Evolutionary conservation across 2,113 vertebrate species (phyloP), one percentile per base, ranked within the genome.

Genomic region (Muscicapa adusta): DNA sequence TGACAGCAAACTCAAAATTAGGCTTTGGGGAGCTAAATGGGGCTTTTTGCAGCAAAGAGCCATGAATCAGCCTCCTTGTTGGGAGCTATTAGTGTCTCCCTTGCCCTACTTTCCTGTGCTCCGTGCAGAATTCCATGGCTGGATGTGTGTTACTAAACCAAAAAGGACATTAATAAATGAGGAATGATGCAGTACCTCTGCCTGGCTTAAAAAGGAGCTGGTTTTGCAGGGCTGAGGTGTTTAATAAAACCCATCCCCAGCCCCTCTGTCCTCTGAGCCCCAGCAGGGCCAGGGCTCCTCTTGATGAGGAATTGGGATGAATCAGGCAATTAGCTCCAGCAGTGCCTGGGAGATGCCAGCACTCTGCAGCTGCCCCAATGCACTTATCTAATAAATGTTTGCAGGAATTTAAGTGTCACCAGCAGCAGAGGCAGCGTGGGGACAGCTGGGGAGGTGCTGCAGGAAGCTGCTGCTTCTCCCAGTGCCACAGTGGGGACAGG

Each of bases 151-250:
- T 47, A 79, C 72, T 54, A 14, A 89, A 43, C 38, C 68, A 53
- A 48, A 78, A 43, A 60, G 17, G 48, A 18, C 2, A 0, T 68
- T 34, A 86, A 84, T 50, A 76, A 84, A 72, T 14, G 20, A 76
- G 40, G 9, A 63, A 5, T 2, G 14, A 19, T 1, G 45, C 54
- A 19, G 43, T 4, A 14, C 9, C 14, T 14, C 6, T 0, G 0
- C 34, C 33, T 74, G 51, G 23, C 56, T 54, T 16, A 0, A 22
- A 50, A 51, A 78, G 40, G 48, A 95, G 63, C 12, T 13, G 65
- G 20, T 8, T 70, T 61, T 66, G 56, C 26, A 47, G n/a, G 51
- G 47, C 19, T 18, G 22, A 25, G 48, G 16, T 31, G 31, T 36
- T 50, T 2, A 4, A 57, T 3, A 36, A 76, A 82, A 63, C 6